Evolutionary conservation across 2,113 vertebrate species (phyloP).

Genomic region (Stigmatopora argus): DNA sequence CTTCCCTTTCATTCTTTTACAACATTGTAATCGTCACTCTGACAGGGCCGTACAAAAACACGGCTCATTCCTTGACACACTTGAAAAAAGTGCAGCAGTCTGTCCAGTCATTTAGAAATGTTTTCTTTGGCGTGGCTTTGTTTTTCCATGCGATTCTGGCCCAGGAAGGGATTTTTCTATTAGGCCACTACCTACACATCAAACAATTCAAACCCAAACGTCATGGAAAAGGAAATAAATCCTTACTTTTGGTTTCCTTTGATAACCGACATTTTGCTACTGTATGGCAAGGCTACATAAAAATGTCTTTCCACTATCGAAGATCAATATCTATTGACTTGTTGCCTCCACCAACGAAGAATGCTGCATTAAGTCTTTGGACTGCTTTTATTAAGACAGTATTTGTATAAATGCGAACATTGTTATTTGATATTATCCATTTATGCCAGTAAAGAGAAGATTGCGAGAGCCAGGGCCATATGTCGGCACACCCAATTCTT

Average conservation of each 20-base stretch:
- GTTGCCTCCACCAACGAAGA: too few relatives aligned
- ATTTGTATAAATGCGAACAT: neutral
- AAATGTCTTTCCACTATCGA: too few relatives aligned
- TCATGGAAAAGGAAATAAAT: too few relatives aligned
- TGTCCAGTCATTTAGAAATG: neutral
- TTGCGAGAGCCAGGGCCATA: slow-evolving; percentile 19
- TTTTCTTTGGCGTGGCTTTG: neutral
- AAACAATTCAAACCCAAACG: neutral
- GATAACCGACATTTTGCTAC: too few relatives aligned
- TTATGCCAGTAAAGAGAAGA: neutral
- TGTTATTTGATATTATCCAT: neutral
- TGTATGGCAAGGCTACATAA: too few relatives aligned
- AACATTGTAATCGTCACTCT: neutral
- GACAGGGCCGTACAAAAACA: neutral
- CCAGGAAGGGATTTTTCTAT: neutral
- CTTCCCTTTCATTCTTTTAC: slow-evolving; percentile 17
- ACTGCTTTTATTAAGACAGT: neutral
- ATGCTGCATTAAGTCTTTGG: too few relatives aligned
- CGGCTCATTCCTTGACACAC: neutral
- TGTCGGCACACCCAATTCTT: slow-evolving; percentile 27
- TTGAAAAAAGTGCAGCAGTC: neutral
- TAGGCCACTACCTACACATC: neutral
- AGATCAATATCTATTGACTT: too few relatives aligned
- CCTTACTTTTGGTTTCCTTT: too few relatives aligned
- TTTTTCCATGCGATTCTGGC: neutral